A percentile compares a stretch with the other conserved stretches of the same genome.
These are phyloP conservation scores for Lagenorhynchus albirostris DNA, from an alignment of 2,113 vertebrate species.

Conservation along the genomic window DNA sequence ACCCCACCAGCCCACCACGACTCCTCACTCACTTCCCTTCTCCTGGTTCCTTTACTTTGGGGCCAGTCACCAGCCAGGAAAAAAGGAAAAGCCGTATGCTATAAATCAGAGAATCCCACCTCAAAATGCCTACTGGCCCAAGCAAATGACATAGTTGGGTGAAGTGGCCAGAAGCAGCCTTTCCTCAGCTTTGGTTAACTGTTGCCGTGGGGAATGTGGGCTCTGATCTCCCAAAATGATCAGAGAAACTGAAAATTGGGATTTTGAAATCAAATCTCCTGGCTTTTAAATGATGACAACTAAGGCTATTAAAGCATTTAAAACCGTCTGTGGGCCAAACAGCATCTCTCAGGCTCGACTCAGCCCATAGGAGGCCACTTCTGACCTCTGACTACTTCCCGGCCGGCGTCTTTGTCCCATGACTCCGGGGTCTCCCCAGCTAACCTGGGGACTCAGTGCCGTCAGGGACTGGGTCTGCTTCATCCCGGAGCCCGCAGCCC, in stretches of 20 bases:
- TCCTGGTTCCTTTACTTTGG: not conserved
- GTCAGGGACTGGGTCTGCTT: not conserved
- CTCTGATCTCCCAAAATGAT: not conserved
- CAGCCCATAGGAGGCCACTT: fast-evolving
- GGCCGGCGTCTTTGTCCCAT: fast-evolving
- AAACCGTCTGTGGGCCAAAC: fast-evolving
- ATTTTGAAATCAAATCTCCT: not conserved
- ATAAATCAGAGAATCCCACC: not conserved
- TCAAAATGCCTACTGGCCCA: not conserved
- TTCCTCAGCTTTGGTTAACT: not conserved
- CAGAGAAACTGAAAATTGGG: not conserved
- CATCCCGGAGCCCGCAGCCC: not conserved
- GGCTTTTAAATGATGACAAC: not conserved
- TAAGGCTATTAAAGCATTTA: not conserved
- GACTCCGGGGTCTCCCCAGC: not conserved
- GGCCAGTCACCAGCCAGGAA: not conserved
- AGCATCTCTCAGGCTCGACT: not conserved
- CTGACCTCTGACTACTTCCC: not conserved
- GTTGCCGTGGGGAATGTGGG: fast-evolving
- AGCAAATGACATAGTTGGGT: fast-evolving
- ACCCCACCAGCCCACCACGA: not conserved
- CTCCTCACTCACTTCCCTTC: not conserved
- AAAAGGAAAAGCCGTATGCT: not conserved
- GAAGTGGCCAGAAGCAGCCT: not conserved
- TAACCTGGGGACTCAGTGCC: not conserved